Evolutionary conservation across 2,888 invertebrate genomes (phyloP).

Genomic region (Andrena bucephala): DNA sequence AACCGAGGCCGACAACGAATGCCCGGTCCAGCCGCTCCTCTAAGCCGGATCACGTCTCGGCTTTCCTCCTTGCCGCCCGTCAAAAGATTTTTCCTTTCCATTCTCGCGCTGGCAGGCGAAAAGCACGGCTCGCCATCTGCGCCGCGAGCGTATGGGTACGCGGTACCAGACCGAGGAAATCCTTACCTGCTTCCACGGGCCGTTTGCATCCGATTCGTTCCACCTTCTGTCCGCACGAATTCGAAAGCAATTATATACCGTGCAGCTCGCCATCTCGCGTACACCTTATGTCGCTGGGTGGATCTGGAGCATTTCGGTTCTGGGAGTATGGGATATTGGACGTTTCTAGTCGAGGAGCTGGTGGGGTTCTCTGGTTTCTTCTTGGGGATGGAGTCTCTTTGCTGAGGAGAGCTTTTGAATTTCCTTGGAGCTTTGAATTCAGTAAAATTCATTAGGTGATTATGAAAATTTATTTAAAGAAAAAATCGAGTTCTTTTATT

Average conservation of each 20-base stretch:
- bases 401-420: too few relatives aligned
- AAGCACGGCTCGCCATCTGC: background rate
- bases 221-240: conserved; percentile 49
- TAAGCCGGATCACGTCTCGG: conserved; percentile 46
- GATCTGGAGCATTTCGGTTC: background rate
- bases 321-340: background rate
- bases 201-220: conserved; percentile 36
- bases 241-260: conserved; percentile 44
- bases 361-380: background rate
- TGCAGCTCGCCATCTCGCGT: background rate
- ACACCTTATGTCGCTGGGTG: conserved; percentile 5
- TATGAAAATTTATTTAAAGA: too few relatives aligned
- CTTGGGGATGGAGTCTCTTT: background rate
- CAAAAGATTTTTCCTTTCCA: conserved; percentile 34
- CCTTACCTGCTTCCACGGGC: conserved; percentile 26
- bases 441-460: too few relatives aligned
- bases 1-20: background rate
- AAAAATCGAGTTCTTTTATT: too few relatives aligned
- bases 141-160: background rate
- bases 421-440: too few relatives aligned
- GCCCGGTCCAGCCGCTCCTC: background rate
- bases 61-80: conserved; percentile 13
- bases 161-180: background rate
- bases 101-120: conserved; percentile 40
- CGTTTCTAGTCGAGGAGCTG: background rate